These are phyloP conservation scores for Amniataba percoides DNA, from an alignment of 2,797 vertebrate species.

Conservation along the genomic window DNA sequence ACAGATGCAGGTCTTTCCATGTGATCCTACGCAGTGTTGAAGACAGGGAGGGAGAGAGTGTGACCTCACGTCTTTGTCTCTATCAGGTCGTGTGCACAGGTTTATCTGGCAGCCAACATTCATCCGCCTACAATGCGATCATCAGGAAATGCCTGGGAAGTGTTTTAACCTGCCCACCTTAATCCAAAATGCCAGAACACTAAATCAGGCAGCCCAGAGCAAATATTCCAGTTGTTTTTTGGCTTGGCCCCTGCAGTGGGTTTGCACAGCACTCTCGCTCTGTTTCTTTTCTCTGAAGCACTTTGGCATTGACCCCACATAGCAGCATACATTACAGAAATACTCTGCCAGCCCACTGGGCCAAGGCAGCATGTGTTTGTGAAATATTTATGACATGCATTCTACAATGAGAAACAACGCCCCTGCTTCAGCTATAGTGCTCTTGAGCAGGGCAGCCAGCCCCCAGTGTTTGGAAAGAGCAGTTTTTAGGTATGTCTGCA, in stretches of 20 bases:
- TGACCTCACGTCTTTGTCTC: conserved; percentile 42
- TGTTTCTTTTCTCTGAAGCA: conserved; percentile 60
- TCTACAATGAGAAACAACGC: conserved; percentile 35
- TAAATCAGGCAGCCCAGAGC: conserved; percentile 71
- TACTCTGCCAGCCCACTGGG: conserved; percentile 40
- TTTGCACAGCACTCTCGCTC: conserved; percentile 66
- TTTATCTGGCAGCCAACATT: conserved; percentile 56
- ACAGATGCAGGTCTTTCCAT: background rate
- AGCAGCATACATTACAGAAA: conserved; percentile 66
- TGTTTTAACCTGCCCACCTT: conserved; percentile 80
- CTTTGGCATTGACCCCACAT: conserved; percentile 70
- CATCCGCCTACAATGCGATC: conserved; percentile 57
- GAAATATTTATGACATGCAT: conserved; percentile 65
- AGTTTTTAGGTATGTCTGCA: conserved; percentile 38
- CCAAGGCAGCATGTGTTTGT: conserved; percentile 46
- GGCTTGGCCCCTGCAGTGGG: conserved; percentile 48
- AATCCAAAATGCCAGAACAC: conserved; percentile 76
- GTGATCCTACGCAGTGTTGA: background rate
- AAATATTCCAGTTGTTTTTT: conserved; percentile 73
- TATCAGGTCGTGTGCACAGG: conserved; percentile 38
- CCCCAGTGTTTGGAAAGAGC: conserved; percentile 38
- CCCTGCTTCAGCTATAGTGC: conserved; percentile 27
- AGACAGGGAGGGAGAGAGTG: conserved; percentile 4
- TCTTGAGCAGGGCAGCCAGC: conserved; percentile 51
- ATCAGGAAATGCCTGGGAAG: conserved; percentile 76